Evolutionary conservation across 2,888 invertebrate genomes (phyloP).

Genomic region (Cistogaster globosa): DNA sequence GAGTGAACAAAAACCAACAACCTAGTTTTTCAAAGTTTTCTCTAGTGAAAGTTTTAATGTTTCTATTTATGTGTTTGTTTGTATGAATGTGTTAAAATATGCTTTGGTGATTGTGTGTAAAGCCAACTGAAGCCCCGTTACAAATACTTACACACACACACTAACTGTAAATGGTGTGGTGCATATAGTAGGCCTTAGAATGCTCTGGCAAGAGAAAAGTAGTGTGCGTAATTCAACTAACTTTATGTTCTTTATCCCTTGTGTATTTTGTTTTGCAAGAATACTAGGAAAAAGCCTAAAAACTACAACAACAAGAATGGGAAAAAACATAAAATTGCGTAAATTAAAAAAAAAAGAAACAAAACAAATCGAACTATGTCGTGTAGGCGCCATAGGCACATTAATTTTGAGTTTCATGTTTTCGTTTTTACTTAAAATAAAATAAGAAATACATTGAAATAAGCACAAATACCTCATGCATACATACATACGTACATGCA

Average conservation of each 20-base stretch:
- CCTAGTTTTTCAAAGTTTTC: constrained; percentile 61
- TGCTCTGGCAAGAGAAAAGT: not conserved
- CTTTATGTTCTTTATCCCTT: not conserved
- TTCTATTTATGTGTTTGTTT: constrained; percentile 5
- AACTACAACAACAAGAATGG: constrained; percentile 30
- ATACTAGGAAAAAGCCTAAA: constrained; percentile 10
- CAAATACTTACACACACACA: not conserved
- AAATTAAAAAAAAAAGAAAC: constrained; percentile 68
- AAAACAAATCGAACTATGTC: constrained; percentile 77
- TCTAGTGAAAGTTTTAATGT: constrained; percentile 61
- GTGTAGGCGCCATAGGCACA: constrained; percentile 77
- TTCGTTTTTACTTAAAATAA: constrained; percentile 37
- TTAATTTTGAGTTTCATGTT: constrained; percentile 64
- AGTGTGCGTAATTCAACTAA: not conserved
- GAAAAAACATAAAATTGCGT: constrained; percentile 72
- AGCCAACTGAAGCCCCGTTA: not conserved
- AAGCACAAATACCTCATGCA: constrained; percentile 9
- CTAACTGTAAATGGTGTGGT: constrained; percentile 34
- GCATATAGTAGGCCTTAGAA: constrained; percentile 54
- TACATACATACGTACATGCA: too few species aligned
- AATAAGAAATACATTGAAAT: constrained; percentile 8
- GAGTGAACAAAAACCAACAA: constrained; percentile 22
- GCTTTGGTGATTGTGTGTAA: constrained; percentile 27
- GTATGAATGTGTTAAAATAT: constrained; percentile 1
- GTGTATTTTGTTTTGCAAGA: constrained; percentile 25